These are phyloP conservation scores for Tinea pellionella DNA, from an alignment of 2,888 invertebrate genomes.

Conservation along the genomic window DNA sequence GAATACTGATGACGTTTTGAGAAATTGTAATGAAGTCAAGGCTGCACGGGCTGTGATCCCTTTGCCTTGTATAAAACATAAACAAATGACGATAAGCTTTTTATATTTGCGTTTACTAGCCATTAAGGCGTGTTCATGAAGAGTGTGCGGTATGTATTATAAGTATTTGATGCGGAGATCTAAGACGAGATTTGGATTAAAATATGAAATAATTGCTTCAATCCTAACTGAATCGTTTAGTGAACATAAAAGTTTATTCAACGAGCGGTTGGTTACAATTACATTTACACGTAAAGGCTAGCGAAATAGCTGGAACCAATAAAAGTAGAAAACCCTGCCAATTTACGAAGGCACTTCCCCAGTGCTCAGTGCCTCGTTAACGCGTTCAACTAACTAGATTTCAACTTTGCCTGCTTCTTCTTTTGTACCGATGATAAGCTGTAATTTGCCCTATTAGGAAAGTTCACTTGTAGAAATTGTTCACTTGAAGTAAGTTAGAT, in stretches of 20 bases:
- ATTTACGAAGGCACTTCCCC: constrained; percentile 8
- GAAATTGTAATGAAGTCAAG: too few species aligned
- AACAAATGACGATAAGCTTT: too few species aligned
- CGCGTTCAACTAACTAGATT: constrained; percentile 6
- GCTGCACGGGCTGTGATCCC: too few species aligned
- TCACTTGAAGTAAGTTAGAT: constrained; percentile 1
- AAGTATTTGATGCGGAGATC: too few species aligned
- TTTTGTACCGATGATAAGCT: constrained; percentile 10
- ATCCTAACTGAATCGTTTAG: not conserved
- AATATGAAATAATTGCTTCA: not conserved
- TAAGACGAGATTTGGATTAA: not conserved
- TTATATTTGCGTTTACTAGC: too few species aligned
- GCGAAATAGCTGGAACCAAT: constrained; percentile 6
- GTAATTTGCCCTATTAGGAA: constrained; percentile 9
- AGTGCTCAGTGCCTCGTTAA: constrained; percentile 10
- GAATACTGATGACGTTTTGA: too few species aligned
- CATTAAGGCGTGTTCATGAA: too few species aligned
- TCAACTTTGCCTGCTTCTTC: constrained; percentile 4
- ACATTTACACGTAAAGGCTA: not conserved
- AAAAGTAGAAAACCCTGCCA: constrained; percentile 8
- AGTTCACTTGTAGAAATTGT: constrained; percentile 9
- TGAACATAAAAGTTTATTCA: constrained; percentile 2
- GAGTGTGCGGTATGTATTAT: too few species aligned
- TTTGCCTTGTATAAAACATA: too few species aligned
- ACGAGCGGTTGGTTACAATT: constrained; percentile 8